Base-by-base conservation (phyloP, 2,113 vertebrate species). In the Damaliscus lunatus region DNA sequence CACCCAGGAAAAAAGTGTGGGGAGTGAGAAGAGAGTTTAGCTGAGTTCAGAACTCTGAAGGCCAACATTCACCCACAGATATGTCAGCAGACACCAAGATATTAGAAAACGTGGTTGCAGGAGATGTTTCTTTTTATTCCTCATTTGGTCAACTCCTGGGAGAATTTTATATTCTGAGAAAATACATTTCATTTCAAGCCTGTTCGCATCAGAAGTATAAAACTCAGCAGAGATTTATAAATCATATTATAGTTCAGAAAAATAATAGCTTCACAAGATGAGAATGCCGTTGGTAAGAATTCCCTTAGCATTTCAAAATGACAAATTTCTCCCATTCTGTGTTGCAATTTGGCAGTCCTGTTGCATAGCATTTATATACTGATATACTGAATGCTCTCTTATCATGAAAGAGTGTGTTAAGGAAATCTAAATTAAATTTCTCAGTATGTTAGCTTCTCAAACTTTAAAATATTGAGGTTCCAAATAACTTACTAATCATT, bases 211-310 rank as follows among this genome's bases (percentile, higher is more conserved):
- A 97, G 98, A 97, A 67, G 60, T n/a, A 60, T 92, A 80, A 97
- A 6, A 31, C 36, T 96, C 97, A 97, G 95, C n/a, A 25, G 87
- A 98, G 90, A 97, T 97, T 96, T 77, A 94, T 84, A 98, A 98
- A 98, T 98, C 92, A 93, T 91, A 97, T 97, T 97, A 77, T 21
- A 59, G 92, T 97, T 98, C 96, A 98, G 98, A 95, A 97, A 98
- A 98, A 98, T 9, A 98, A 97, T 95, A 97, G 84, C 94, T 93
- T 92, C 97, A 98, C 96, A 98, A 98, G 97, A 98, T 93, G 60
- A 98, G 98, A 97, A 96, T 98, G 95, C 96, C 97, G 91, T 97
- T 98, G 96, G 71, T 97, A 96, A 98, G 90, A 98, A 98, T 98
- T 98, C 94, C 96, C 82, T 93, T 21, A 92, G 88, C 87, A 98